These are phyloP conservation scores for Ammospiza caudacuta DNA, from an alignment of 2,113 vertebrate species.

Conservation along the genomic window DNA sequence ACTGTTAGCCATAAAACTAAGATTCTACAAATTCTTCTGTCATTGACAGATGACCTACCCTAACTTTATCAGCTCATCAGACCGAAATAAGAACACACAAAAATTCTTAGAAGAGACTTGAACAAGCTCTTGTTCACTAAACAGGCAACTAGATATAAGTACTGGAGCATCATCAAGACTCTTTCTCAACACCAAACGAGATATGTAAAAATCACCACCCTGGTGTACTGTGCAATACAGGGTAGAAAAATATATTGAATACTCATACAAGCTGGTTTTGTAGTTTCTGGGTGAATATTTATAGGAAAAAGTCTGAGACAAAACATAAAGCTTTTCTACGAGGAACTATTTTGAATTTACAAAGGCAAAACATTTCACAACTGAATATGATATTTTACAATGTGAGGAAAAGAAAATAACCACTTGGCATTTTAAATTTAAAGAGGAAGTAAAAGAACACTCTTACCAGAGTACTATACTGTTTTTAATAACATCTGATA, in stretches of 20 bases:
- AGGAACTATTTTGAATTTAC: background rate
- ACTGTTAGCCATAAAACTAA: background rate
- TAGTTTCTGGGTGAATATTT: background rate
- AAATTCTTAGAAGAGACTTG: background rate
- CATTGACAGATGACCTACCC: background rate
- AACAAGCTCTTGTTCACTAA: background rate
- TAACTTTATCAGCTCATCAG: background rate
- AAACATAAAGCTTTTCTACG: background rate
- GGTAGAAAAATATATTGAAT: background rate
- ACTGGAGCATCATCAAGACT: background rate
- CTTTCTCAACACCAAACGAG: background rate
- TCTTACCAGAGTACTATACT: background rate
- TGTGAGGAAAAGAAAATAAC: background rate
- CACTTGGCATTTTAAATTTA: background rate
- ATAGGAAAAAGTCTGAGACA: background rate
- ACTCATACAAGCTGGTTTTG: background rate
- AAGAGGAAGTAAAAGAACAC: background rate
- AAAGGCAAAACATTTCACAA: background rate
- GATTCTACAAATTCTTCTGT: background rate
- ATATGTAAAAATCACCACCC: background rate
- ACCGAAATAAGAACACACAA: background rate
- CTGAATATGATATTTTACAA: background rate
- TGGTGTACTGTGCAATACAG: background rate
- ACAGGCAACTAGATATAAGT: background rate
- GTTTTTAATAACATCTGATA: background rate